Conservation (phyloP, 2,797 vertebrate species). For the Sphenopsis melanotis region DNA sequence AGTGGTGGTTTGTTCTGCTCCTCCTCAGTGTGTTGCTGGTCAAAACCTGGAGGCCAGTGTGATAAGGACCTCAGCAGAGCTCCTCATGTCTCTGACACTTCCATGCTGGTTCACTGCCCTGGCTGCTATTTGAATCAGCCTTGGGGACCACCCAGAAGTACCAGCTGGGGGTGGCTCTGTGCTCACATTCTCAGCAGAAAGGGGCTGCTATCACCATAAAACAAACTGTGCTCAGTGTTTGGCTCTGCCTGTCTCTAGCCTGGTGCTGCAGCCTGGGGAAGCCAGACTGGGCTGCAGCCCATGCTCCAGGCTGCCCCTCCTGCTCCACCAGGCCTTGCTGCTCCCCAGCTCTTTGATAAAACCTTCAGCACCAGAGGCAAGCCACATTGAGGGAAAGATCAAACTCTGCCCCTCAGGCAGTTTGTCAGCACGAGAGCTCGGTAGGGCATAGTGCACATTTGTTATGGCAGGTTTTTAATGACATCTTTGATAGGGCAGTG, state of each 20-base stretch:
- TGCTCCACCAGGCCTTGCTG: not conserved
- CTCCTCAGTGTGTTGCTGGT: not conserved
- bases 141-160: constrained; percentile 56
- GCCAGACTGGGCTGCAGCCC: not conserved
- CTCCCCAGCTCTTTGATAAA: constrained; percentile 50
- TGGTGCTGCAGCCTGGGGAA: not conserved
- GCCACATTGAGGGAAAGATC: constrained; percentile 23
- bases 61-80: constrained; percentile 30
- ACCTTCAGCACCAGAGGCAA: constrained; percentile 16
- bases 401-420: constrained; percentile 46
- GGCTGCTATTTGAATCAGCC: constrained; percentile 32
- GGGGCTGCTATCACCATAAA: constrained; percentile 43
- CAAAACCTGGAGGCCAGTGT: not conserved
- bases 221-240: constrained; percentile 42
- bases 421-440: constrained; percentile 36
- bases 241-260: constrained; percentile 32
- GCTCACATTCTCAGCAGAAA: constrained; percentile 18
- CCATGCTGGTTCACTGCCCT: constrained; percentile 10
- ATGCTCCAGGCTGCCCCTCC: constrained; percentile 11
- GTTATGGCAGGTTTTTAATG: constrained; percentile 63
- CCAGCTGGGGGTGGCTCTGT: constrained; percentile 46
- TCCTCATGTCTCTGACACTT: constrained; percentile 51
- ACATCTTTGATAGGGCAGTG: constrained; percentile 25
- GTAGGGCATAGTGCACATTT: constrained; percentile 57
- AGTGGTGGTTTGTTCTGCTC: not conserved